phyloP scores from a whole-genome alignment of 1,140 invertebrate species.

The Nasonia longicornis region DNA sequence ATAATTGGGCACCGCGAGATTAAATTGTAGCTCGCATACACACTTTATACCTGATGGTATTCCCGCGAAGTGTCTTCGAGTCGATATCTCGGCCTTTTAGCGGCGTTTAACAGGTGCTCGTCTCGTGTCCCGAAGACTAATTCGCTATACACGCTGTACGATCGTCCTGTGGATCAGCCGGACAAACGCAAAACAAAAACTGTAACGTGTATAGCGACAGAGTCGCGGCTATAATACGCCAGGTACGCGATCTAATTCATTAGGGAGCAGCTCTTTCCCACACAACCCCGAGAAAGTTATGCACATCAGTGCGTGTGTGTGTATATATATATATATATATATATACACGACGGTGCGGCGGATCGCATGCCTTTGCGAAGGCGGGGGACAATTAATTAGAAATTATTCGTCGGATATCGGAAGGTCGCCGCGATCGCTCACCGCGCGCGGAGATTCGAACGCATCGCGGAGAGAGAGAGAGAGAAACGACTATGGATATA shows the following conservation, averaged over 20 bases:
- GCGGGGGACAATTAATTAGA: slow-evolving; percentile 60
- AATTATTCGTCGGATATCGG: slow-evolving; percentile 61
- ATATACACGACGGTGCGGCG: not conserved
- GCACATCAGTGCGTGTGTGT: too few species aligned
- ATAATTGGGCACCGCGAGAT: not conserved
- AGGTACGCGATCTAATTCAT: too few species aligned
- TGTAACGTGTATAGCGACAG: not conserved
- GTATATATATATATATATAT: not conserved
- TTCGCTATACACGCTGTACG: not conserved
- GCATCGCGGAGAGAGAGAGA: not conserved
- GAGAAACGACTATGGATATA: not conserved
- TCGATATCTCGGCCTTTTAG: too few species aligned
- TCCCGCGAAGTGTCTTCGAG: not conserved
- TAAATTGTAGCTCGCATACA: not conserved
- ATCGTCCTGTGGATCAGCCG: not conserved
- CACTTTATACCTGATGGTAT: not conserved
- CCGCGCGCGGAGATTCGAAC: slow-evolving; percentile 50
- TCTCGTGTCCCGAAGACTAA: not conserved
- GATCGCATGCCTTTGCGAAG: slow-evolving; percentile 22
- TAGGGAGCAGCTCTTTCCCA: too few species aligned
- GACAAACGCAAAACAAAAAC: not conserved
- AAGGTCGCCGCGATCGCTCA: slow-evolving; percentile 46
- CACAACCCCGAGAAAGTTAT: not conserved
- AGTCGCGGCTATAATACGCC: not conserved
- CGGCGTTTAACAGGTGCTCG: not conserved